Conservation (phyloP, 2,113 vertebrate genomes). For the Otocyon megalotis region DNA sequence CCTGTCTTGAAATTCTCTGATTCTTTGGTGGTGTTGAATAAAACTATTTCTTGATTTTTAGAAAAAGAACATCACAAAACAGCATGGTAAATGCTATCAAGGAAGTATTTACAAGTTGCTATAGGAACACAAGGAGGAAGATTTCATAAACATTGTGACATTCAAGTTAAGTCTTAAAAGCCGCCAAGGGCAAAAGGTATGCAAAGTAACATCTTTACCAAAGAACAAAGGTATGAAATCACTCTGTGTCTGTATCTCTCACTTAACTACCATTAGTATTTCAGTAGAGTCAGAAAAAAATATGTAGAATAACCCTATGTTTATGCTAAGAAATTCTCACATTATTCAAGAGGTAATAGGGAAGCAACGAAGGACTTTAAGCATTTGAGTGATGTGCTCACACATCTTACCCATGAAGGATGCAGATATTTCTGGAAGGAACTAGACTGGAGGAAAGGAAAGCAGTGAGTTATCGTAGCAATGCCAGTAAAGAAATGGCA, state of each 20-base stretch:
- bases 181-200: not conserved
- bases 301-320: not conserved
- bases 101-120: slow-evolving; percentile 56
- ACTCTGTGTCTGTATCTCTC: not conserved
- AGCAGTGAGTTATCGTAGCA: not conserved
- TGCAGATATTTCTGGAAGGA: not conserved
- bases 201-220: not conserved
- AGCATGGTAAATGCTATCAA: not conserved
- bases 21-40: not conserved
- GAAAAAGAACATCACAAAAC: slow-evolving; percentile 34
- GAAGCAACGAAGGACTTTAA: not conserved
- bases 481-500: not conserved
- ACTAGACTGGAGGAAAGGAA: not conserved
- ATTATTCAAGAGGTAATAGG: not conserved
- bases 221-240: not conserved
- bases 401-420: not conserved
- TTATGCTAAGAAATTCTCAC: not conserved
- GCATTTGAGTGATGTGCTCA: not conserved
- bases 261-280: not conserved
- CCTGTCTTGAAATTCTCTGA: not conserved
- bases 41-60: slow-evolving; percentile 14
- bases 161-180: not conserved
- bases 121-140: slow-evolving; percentile 39
- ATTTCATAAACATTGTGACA: not conserved
- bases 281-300: slow-evolving; percentile 6